Percentiles rank a stretch among this genome's conserved stretches.
Evolutionary conservation across 1,140 invertebrate genomes (phyloP).

Genomic region (Apolygus lucorum): DNA sequence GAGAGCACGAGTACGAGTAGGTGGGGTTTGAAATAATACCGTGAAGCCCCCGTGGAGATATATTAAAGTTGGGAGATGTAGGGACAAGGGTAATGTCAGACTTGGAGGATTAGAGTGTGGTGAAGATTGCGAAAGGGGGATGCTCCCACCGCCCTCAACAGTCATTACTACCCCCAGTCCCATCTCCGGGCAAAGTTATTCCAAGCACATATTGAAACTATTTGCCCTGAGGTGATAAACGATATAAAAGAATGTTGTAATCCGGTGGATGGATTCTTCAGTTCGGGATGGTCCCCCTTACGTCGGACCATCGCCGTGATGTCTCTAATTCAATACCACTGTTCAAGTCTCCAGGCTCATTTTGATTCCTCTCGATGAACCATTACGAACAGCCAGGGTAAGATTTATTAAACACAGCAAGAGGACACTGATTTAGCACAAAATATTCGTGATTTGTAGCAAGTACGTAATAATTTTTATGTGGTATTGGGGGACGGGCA

Average conservation of each 20-base stretch:
- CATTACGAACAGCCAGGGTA: too few species aligned
- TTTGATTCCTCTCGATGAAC: too few species aligned
- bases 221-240: constrained; percentile 13
- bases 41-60: constrained; percentile 16
- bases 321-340: too few species aligned
- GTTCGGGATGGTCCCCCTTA: too few species aligned
- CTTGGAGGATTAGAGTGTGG: constrained; percentile 10
- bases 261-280: not conserved
- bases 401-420: too few species aligned
- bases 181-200: constrained; percentile 5
- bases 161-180: not conserved
- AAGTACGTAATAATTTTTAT: too few species aligned
- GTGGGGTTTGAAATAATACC: constrained; percentile 7
- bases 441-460: too few species aligned
- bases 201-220: constrained; percentile 16
- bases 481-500: too few species aligned
- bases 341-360: too few species aligned
- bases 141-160: not conserved
- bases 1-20: not conserved
- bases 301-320: too few species aligned
- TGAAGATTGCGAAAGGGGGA: constrained; percentile 13
- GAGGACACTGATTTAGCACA: too few species aligned
- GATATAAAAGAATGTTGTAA: constrained; percentile 15
- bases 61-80: constrained; percentile 14
- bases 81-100: constrained; percentile 16